Percentiles rank a stretch among this genome's conserved stretches.
Conservation (phyloP, 1,140 invertebrate genomes). For the Yoshiicerus persimilis region DNA sequence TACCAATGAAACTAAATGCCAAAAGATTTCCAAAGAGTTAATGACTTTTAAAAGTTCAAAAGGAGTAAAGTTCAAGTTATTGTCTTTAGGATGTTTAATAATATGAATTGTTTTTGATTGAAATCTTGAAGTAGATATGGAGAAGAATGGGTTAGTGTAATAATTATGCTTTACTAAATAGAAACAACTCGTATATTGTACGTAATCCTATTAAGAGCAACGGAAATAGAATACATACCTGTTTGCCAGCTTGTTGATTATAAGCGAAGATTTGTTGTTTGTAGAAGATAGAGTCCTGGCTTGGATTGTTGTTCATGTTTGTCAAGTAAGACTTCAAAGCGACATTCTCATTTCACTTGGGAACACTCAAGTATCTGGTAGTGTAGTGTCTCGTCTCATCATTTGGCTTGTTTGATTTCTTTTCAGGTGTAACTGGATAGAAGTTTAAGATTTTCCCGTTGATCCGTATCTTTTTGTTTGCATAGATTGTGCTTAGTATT, state of each 20-base stretch:
- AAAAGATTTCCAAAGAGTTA: no score
- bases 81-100: no score
- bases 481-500: not conserved
- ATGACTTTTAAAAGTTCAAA: no score
- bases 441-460: not conserved
- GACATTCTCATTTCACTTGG: not conserved
- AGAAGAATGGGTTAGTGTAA: not conserved
- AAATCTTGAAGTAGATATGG: no score
- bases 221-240: not conserved
- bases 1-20: no score
- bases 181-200: not conserved
- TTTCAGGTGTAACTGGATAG: not conserved
- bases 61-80: no score
- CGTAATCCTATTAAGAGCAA: not conserved
- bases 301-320: not conserved
- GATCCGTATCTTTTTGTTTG: not conserved
- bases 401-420: not conserved
- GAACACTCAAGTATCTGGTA: not conserved
- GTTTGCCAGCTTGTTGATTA: not conserved
- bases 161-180: not conserved
- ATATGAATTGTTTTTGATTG: no score
- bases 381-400: not conserved
- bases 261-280: not conserved
- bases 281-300: not conserved
- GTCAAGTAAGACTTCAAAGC: not conserved